Conservation (phyloP, 2,797 vertebrate genomes). For the Schizopygopsis pylzovi region DNA sequence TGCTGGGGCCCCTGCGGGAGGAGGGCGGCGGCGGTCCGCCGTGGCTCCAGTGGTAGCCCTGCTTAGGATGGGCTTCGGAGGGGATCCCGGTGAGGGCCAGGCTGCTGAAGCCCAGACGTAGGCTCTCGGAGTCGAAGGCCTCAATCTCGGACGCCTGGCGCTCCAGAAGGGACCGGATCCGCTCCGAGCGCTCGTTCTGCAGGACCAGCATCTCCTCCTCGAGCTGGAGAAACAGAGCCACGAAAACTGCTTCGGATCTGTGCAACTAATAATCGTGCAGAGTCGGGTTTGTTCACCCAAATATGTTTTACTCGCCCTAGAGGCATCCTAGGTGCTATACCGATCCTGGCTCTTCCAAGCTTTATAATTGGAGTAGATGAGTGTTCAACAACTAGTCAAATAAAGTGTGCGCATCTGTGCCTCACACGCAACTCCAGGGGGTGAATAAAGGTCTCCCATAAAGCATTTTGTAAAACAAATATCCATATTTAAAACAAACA, state of each 20-base stretch:
- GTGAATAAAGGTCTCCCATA: too few relatives aligned
- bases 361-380: too few relatives aligned
- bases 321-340: too few relatives aligned
- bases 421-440: too few relatives aligned
- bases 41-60: constrained; percentile 92
- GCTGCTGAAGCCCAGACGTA: constrained; percentile 90
- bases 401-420: too few relatives aligned
- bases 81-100: constrained; percentile 87
- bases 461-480: too few relatives aligned
- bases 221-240: constrained; percentile 73
- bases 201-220: constrained; percentile 93
- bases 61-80: constrained; percentile 86
- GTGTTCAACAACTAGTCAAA: too few relatives aligned
- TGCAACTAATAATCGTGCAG: background rate
- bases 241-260: background rate
- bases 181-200: constrained; percentile 89
- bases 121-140: constrained; percentile 89
- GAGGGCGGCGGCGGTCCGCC: constrained; percentile 70
- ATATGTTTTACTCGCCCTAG: background rate
- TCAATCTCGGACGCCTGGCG: constrained; percentile 91
- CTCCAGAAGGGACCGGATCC: constrained; percentile 90
- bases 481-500: too few relatives aligned
- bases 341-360: too few relatives aligned
- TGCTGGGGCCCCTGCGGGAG: constrained; percentile 80
- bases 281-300: background rate